These are phyloP conservation scores for Erinaceus europaeus DNA, from an alignment of 2,113 vertebrate genomes.

Conservation along the genomic window DNA sequence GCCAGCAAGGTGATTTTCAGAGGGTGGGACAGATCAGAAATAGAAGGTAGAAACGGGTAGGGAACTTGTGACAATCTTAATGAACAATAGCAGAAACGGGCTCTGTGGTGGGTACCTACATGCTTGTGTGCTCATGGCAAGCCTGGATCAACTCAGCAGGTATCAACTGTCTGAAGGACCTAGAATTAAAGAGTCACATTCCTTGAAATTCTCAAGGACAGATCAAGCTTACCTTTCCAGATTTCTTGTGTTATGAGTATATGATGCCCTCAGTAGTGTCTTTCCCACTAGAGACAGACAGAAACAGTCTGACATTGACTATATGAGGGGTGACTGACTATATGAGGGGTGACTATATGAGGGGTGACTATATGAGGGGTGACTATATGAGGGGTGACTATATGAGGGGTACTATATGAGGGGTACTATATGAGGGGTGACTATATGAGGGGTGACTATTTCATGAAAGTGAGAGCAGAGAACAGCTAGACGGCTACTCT, in stretches of 20 bases:
- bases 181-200: neutral
- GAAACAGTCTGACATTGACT: too few relatives aligned
- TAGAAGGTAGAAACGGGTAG: neutral
- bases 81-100: neutral
- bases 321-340: too few relatives aligned
- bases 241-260: neutral
- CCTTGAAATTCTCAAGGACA: neutral
- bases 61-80: neutral
- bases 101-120: neutral
- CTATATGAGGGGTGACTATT: constrained; percentile 2
- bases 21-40: neutral
- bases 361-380: constrained; percentile 8
- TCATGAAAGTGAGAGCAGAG: neutral
- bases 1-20: constrained; percentile 3
- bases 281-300: constrained; percentile 13
- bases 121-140: neutral
- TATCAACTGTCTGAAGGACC: neutral
- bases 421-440: constrained; percentile 21
- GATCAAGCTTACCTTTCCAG: neutral
- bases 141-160: neutral
- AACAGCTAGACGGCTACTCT: constrained; percentile 19
- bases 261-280: neutral
- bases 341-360: constrained; percentile 23
- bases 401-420: too few relatives aligned
- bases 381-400: constrained; percentile 5